Base-by-base conservation (phyloP, 2,113 vertebrate species). In the Elaphurus davidianus region DNA sequence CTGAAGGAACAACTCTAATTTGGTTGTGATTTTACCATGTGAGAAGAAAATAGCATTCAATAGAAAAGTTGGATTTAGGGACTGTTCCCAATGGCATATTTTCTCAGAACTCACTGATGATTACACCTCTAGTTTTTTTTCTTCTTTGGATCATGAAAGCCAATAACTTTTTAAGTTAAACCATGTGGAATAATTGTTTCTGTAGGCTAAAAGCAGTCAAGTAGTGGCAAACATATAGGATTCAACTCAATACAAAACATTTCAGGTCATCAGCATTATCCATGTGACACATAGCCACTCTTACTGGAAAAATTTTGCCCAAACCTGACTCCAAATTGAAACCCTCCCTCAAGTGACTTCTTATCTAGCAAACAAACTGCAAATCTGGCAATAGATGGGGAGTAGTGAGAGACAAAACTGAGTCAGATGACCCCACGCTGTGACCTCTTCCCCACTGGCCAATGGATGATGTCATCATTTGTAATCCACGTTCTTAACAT, bases 311-410 rank as follows among this genome's bases (percentile, higher is more conserved):
- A 30, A 55, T 55, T 33, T 12, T 54, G 0, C 50, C 27, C 36
- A 83, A 97, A n/a, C 23, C 16, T 84, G 40, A 78, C 87, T 87
- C 40, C 59, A 90, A 36, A 40, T n/a, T 43, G 60, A 87, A 92
- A 62, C 19, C 36, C 11, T 43, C 23, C n/a, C 28, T 14, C 55
- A 74, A 84, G n/a, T 43, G 87, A 30, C 21, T 64, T 94, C n/a
- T 92, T 23, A 81, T 28, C 94, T 84, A 94, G 19, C 16, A 87
- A 83, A 33, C 8, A 45, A 91, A 90, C 16, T 57, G 28, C 36
- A 88, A 45, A 83, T 59, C 43, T 40, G 8, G 8, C 13, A 10
- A 64, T 25, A 7, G 0, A 4, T 0, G 17, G 1, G 5, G 7
- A 16, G 0, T 1, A 1, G 60, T 43, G 50, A 62, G 62, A 81